Conservation (phyloP, 2,888 invertebrate species). For the Caenorhabditis panamensis region DNA sequence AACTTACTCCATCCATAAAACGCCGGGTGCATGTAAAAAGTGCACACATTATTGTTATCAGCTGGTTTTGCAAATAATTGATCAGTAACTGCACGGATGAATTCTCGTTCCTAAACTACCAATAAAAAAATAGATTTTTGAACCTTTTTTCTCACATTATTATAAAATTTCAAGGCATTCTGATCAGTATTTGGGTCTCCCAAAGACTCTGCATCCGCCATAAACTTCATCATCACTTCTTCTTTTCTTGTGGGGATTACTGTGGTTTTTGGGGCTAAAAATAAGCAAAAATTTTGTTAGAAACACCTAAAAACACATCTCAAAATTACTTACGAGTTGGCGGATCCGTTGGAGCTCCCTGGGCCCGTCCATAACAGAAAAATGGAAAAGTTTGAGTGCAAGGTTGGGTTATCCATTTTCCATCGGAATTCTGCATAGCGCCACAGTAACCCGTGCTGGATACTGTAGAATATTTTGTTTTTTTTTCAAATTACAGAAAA, state of each 20-base stretch:
- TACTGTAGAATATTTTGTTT: neutral
- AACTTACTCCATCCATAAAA: slow-evolving; percentile 55
- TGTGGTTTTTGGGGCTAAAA: slow-evolving; percentile 46
- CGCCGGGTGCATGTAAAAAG: slow-evolving; percentile 31
- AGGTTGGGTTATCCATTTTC: slow-evolving; percentile 31
- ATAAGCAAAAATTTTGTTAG: neutral
- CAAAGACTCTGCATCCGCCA: slow-evolving; percentile 44
- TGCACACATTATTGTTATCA: slow-evolving; percentile 30
- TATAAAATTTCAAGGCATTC: slow-evolving; percentile 36
- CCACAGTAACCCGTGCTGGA: slow-evolving; percentile 31
- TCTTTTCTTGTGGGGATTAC: slow-evolving; percentile 30
- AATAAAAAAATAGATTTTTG: neutral
- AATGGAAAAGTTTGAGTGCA: slow-evolving; percentile 33
- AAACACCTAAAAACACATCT: neutral
- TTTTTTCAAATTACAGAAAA: too few relatives aligned
- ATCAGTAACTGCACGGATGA: slow-evolving; percentile 47
- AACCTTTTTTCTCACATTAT: slow-evolving; percentile 7
- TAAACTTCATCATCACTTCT: slow-evolving; percentile 44
- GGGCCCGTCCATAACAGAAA: slow-evolving; percentile 45
- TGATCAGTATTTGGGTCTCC: slow-evolving; percentile 45
- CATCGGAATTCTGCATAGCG: slow-evolving; percentile 28
- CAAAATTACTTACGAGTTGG: slow-evolving; percentile 19
- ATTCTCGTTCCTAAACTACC: slow-evolving; percentile 41
- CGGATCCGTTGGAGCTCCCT: slow-evolving; percentile 50
- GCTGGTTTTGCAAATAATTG: slow-evolving; percentile 29